Base-by-base conservation (phyloP, 2,888 invertebrate species). In the Phengaris alcon region DNA sequence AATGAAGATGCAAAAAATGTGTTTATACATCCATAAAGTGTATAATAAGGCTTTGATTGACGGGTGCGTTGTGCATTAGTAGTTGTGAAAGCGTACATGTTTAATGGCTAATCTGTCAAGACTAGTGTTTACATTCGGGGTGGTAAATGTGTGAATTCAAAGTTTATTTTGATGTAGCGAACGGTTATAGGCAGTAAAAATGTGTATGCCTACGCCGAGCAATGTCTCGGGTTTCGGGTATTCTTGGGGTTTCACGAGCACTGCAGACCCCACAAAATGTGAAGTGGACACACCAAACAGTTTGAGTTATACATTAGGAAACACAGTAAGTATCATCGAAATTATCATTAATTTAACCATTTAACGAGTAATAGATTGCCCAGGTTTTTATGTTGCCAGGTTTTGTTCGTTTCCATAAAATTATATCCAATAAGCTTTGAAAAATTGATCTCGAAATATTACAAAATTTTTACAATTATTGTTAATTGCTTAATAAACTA, bases 161-260 rank as follows among this genome's bases (percentile, higher is more conserved):
- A 52, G 84, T 86, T 89, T 87, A 87, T 87, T 87, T 86, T 84
- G 80, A 84, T 85, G 87, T 87, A 82, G 86, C 85, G 83, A 84
- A 82, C 78, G 80, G 78, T 82, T 80, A 82, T 82, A 81, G 79
- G 82, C 81, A 77, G 79, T 84, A 81, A 94, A 89, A 86, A 94
- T 94, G 94, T 94, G 93, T 91, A 94, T 94, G 93, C 93, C 93
- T 81, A 94, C 93, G 80, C 93, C 93, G 82, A 93, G 89, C 80
- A 94, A 93, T 90, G 93, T 93, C 77, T 88, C 93, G 84, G 93
- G 93, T 78, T 93, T 94, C 84, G 93, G 93, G 74, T 94, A 94
- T 83, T 90, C 93, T 78, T 94, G 94, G 94, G 93, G 93, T 79
- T 94, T 94, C 83, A 91, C 93, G 77, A 92, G 92, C 78, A 85